These are phyloP conservation scores for Tenthredo notha DNA, from an alignment of 2,888 invertebrate species.

Conservation along the genomic window DNA sequence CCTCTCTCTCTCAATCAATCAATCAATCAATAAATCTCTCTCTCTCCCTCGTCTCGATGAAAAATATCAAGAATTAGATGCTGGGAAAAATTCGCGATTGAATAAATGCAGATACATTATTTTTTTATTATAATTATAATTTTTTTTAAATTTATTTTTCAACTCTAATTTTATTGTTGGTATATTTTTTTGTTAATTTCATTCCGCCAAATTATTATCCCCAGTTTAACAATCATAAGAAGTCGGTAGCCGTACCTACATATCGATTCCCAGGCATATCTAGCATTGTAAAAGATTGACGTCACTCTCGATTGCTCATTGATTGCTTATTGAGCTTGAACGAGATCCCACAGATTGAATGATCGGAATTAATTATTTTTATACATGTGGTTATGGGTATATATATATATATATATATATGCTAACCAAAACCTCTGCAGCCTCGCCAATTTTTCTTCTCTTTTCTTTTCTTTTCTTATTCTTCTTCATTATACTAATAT, in stretches of 20 bases:
- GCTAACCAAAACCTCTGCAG: neutral
- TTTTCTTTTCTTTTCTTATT: neutral
- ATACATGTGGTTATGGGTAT: neutral
- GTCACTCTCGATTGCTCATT: slow-evolving; percentile 51
- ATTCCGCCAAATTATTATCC: neutral
- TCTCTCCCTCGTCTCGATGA: neutral
- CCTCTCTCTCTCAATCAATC: no score
- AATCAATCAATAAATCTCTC: no score
- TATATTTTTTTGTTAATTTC: neutral
- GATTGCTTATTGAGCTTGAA: slow-evolving; percentile 57
- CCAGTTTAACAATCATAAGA: neutral
- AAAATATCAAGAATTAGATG: neutral
- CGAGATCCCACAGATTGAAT: slow-evolving; percentile 57
- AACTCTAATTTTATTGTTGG: neutral
- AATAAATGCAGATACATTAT: neutral
- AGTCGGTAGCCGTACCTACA: slow-evolving; percentile 23
- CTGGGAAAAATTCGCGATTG: neutral
- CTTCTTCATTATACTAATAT: neutral
- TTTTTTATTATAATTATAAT: neutral
- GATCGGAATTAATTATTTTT: slow-evolving; percentile 54
- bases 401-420: neutral
- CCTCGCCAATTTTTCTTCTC: neutral
- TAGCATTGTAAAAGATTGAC: slow-evolving; percentile 54
- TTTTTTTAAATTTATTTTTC: neutral
- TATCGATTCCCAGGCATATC: slow-evolving; percentile 54